A percentile compares a stretch with the other conserved stretches of the same genome.
Evolutionary conservation across 2,888 invertebrate genomes (phyloP).

Genomic region (Pediacus dermestoides): DNA sequence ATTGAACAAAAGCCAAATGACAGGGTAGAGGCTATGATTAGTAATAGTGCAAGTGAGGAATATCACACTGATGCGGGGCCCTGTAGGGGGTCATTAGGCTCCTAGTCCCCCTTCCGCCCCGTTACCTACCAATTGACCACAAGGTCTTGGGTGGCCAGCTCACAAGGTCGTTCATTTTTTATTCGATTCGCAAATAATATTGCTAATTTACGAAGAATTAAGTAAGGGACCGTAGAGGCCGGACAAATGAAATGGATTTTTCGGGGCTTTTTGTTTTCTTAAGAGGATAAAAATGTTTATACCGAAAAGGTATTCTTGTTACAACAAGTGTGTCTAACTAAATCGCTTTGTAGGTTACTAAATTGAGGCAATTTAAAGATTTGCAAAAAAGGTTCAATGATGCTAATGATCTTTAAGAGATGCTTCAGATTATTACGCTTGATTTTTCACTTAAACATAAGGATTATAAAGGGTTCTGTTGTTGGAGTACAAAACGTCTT

Average conservation of each 20-base stretch:
- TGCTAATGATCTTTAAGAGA: slow-evolving; percentile 5
- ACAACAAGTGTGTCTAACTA: slow-evolving; percentile 29
- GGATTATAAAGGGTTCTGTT: slow-evolving; percentile 3
- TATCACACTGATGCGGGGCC: slow-evolving; percentile 25
- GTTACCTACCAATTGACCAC: slow-evolving; percentile 27
- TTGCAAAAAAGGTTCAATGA: slow-evolving; percentile 10
- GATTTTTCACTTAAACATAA: slow-evolving; percentile 1
- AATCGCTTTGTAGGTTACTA: slow-evolving; percentile 23
- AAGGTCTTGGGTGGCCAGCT: slow-evolving; percentile 29
- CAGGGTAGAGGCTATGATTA: slow-evolving; percentile 31
- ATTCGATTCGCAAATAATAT: no score
- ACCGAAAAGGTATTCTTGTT: slow-evolving; percentile 26
- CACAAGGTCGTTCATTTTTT: slow-evolving; percentile 22
- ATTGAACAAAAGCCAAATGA: slow-evolving; percentile 31
- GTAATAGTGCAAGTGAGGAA: slow-evolving; percentile 30
- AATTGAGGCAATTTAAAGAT: slow-evolving; percentile 30
- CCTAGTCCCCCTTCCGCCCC: slow-evolving; percentile 16
- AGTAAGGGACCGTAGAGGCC: no score
- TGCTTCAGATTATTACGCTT: slow-evolving; percentile 2
- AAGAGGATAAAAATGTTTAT: no score
- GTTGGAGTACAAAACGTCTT: no score
- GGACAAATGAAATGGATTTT: slow-evolving; percentile 15
- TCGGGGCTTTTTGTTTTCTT: slow-evolving; percentile 8
- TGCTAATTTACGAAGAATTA: no score
- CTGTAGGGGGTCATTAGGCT: slow-evolving; percentile 14